phyloP scores from a whole-genome alignment of 2,113 vertebrate species.

The Eretmodus cyanostictus region DNA sequence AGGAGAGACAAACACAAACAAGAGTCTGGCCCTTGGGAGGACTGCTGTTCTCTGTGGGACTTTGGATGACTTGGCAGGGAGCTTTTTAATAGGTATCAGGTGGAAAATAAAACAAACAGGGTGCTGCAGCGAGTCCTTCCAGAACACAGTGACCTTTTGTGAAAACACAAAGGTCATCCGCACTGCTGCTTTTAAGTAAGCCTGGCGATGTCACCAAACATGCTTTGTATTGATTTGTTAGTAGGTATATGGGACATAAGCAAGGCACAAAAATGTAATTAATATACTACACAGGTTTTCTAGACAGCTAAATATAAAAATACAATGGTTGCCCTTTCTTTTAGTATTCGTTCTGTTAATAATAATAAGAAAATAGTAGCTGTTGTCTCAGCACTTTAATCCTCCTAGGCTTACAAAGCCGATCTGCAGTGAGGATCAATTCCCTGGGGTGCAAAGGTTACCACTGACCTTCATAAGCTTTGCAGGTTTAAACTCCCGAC shows the following conservation, averaged over 20 bases:
- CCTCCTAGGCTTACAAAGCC: slow-evolving; percentile 16
- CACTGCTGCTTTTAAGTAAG: neutral
- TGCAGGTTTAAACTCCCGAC: neutral
- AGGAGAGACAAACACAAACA: neutral
- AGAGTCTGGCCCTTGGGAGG: neutral
- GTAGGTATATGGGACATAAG: neutral
- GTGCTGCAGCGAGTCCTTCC: neutral
- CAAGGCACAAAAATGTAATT: neutral
- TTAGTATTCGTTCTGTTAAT: neutral
- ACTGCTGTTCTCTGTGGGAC: neutral
- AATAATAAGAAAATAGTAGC: neutral
- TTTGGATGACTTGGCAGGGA: neutral
- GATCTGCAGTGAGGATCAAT: slow-evolving; percentile 35
- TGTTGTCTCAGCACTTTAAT: slow-evolving; percentile 21
- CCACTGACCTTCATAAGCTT: neutral
- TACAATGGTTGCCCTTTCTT: neutral
- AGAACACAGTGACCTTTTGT: slow-evolving; percentile 6
- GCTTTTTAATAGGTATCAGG: neutral
- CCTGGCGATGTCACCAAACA: neutral
- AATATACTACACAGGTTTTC: neutral
- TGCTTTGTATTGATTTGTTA: neutral
- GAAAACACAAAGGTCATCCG: neutral
- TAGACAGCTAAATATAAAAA: neutral
- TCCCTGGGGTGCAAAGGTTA: slow-evolving; percentile 19
- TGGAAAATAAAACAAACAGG: slow-evolving; percentile 32